Evolutionary conservation across 1,140 invertebrate species (phyloP).

Genomic region (Heterodera schachtii): DNA sequence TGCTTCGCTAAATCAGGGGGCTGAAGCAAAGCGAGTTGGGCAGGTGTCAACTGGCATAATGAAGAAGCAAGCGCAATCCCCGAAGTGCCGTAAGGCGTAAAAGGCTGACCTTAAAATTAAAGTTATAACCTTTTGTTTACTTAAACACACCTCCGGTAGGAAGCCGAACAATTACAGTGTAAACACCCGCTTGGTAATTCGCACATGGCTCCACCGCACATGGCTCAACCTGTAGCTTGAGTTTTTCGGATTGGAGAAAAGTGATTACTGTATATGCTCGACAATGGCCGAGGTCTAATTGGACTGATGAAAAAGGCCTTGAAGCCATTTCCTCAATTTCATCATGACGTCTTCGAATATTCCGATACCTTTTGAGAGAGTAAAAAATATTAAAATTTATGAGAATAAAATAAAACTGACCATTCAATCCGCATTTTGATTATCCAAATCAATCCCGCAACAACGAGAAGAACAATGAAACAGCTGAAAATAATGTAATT

Average conservation of each 20-base stretch:
- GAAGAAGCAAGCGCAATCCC: conserved; percentile 62
- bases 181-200: conserved; percentile 61
- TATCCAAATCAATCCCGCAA: conserved; percentile 63
- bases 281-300: conserved; percentile 50
- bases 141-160: conserved; percentile 55
- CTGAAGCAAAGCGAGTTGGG: conserved; percentile 56
- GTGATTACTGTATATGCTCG: conserved; percentile 32
- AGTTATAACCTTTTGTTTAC: not conserved
- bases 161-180: conserved; percentile 60
- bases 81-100: conserved; percentile 61
- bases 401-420: not conserved
- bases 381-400: not conserved
- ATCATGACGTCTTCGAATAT: conserved; percentile 45
- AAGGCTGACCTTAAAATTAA: conserved; percentile 32
- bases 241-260: conserved; percentile 22
- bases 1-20: conserved; percentile 49
- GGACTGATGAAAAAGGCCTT: conserved; percentile 60
- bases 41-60: conserved; percentile 57
- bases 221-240: conserved; percentile 47
- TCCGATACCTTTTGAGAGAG: conserved; percentile 45
- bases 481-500: conserved; percentile 43
- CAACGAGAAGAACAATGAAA: conserved; percentile 65
- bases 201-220: conserved; percentile 62
- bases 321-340: conserved; percentile 59
- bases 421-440: conserved; percentile 55